Base-by-base conservation (phyloP, 2,113 vertebrate species). In the Potamarius usumacintae region DNA sequence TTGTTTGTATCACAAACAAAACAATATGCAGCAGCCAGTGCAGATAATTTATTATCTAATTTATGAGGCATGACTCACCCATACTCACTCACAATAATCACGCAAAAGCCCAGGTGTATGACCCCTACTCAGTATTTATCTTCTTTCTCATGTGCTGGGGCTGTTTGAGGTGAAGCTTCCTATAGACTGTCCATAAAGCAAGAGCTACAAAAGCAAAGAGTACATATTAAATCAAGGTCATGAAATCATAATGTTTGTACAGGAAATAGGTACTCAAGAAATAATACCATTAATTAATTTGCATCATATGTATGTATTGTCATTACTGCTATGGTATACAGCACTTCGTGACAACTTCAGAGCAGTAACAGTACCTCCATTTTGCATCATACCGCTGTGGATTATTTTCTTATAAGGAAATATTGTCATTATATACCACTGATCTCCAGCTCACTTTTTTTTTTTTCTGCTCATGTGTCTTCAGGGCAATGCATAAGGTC, bases 1-100 rank as follows among this genome's bases (percentile, higher is more conserved):
- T 60, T 80, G 77, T 77, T 52, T 80, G 25, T 57, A 30, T 57
- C 77, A 80, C 77, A 27, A 60, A 22, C 34, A 60, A 42, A 81
- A 81, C n/a, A 8, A 57, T n/a, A 57, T 53, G 17, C 52, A 60
- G 57, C 15, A 57, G 79, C 55, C 4, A 9, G 55, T 20, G 79
- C 30, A 30, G 77, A 42, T 57, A 57, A 80, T 30, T 80, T 7
- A 27, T 17, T n/a, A 80, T 7, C 30, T 30, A 58, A 80, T 80
- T 78, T 52, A 11, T n/a, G 50, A n/a, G 50, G 52, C 7, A 15
- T 58, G 50, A 58, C 53, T 42, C 34, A 34, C 10, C 76, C 0
- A 10, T 65, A 65, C n/a, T 15, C 27, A n/a, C 69, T 11, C 62
- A 30, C 42, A 25, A 2, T 52, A 57, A 30, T 27, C 53, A 80